Conservation (phyloP, 2,888 invertebrate species). For the Escarpia spicata region DNA sequence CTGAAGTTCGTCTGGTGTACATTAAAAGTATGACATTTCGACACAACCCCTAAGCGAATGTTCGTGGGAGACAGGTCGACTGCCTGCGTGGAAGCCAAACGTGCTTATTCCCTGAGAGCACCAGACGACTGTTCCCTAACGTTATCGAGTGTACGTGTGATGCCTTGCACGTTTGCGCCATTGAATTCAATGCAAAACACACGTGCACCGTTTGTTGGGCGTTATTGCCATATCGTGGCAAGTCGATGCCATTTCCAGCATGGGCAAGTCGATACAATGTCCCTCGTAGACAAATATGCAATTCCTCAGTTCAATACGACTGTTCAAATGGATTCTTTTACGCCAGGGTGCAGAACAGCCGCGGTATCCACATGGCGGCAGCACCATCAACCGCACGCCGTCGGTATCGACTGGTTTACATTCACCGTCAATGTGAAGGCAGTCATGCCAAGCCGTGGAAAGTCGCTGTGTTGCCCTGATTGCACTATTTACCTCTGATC, state of each 20-base stretch:
- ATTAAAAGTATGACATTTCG: not conserved
- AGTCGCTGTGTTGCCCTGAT: not conserved
- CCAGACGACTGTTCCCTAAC: not conserved
- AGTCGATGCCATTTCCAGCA: not conserved
- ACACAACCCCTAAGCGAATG: not conserved
- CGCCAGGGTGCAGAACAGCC: not conserved
- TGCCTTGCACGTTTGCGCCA: not conserved
- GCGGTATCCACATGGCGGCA: not conserved
- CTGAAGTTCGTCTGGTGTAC: not conserved
- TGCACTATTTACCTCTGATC: not conserved
- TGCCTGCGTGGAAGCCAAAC: not conserved
- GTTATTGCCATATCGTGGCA: not conserved
- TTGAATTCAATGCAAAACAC: not conserved
- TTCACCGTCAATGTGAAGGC: not conserved
- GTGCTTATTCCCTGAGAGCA: not conserved
- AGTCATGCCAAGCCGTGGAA: not conserved
- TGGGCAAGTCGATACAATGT: not conserved
- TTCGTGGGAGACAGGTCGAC: not conserved
- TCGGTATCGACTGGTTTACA: no score
- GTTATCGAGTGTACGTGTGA: not conserved
- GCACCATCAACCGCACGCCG: not conserved
- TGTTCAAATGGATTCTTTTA: not conserved
- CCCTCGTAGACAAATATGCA: not conserved
- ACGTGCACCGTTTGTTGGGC: not conserved
- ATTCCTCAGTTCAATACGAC: not conserved